Percentiles rank a stretch among this genome's conserved stretches.
Conservation (phyloP, 2,888 invertebrate species). For the Polyommatus iphigenia region DNA sequence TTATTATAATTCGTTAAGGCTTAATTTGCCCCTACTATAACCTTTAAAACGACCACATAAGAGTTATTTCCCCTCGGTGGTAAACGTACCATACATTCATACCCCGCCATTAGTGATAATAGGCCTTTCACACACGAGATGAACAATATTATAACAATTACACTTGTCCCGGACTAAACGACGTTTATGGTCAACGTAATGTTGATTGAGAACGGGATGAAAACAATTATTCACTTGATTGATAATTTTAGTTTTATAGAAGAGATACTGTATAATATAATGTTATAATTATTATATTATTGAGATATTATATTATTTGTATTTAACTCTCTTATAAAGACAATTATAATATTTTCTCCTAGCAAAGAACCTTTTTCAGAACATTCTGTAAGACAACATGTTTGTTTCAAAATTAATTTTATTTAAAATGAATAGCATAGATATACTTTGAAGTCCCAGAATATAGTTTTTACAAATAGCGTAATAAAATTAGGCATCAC, state of each 20-base stretch:
- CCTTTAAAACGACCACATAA: neutral
- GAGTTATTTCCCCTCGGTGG: neutral
- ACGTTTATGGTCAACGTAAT: neutral
- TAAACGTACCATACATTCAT: conserved; percentile 51
- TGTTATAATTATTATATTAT: too few relatives aligned
- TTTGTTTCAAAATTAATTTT: too few relatives aligned
- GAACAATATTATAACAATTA: conserved; percentile 63
- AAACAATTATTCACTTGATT: neutral
- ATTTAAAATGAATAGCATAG: too few relatives aligned
- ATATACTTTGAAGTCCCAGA: too few relatives aligned
- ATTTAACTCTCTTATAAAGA: too few relatives aligned
- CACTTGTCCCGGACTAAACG: conserved; percentile 46
- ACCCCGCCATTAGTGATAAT: conserved; percentile 70
- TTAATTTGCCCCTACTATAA: neutral
- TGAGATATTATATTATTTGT: too few relatives aligned
- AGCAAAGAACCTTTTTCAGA: too few relatives aligned
- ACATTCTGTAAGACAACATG: too few relatives aligned
- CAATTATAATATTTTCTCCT: too few relatives aligned
- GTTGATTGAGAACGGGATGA: neutral
- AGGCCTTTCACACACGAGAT: conserved; percentile 68
- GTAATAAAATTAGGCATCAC: too few relatives aligned
- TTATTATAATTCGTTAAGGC: conserved; percentile 52
- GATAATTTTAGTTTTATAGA: neutral
- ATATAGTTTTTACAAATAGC: too few relatives aligned
- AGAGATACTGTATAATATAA: too few relatives aligned